These are phyloP conservation scores for Folsomia candida DNA, from an alignment of 2,888 invertebrate genomes.

Conservation along the genomic window DNA sequence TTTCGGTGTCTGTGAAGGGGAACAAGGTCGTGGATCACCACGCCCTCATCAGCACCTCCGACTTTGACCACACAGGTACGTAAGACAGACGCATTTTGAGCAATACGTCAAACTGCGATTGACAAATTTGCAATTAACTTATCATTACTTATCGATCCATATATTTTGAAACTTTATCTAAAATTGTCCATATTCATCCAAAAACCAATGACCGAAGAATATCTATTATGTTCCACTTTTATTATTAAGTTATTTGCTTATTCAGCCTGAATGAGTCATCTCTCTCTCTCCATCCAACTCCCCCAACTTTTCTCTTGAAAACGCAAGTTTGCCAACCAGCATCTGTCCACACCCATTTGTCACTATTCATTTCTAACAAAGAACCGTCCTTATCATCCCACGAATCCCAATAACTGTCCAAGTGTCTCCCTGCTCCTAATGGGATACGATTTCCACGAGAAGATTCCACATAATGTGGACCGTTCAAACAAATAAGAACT, in stretches of 20 bases:
- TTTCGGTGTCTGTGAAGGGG: constrained; percentile 43
- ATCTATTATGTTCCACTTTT: too few species aligned
- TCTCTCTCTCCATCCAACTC: neutral
- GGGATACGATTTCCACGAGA: too few species aligned
- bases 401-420: neutral
- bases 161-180: neutral
- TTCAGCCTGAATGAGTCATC: constrained; percentile 11
- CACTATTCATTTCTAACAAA: too few species aligned
- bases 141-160: neutral
- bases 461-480: too few species aligned
- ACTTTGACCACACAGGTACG: constrained; percentile 29
- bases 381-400: neutral
- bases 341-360: too few species aligned
- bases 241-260: constrained; percentile 10
- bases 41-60: constrained; percentile 39
- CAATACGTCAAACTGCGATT: neutral
- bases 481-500: too few species aligned
- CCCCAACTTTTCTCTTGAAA: too few species aligned
- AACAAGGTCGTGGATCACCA: constrained; percentile 41
- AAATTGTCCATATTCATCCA: neutral
- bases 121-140: neutral
- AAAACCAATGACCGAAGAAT: too few species aligned
- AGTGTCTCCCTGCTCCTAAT: neutral
- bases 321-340: too few species aligned
- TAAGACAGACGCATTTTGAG: neutral